Evolutionary conservation across 2,797 vertebrate genomes (phyloP), one percentile per base, ranked within the genome.

Genomic region (Macrochelys suwanniensis): DNA sequence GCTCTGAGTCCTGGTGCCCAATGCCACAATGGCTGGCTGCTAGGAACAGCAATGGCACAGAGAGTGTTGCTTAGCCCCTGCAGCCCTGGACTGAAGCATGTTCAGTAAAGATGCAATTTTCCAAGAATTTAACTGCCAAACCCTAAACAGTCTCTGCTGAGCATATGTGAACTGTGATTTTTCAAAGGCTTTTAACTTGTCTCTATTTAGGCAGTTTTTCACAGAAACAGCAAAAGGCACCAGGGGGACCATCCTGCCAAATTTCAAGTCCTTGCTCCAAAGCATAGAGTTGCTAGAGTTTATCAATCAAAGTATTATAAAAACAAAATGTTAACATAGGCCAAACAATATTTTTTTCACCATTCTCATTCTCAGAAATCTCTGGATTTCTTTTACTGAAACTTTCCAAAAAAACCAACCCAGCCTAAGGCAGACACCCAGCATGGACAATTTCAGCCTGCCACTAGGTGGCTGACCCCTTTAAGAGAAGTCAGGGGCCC

Each of bases 151-250:
- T 2, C 82, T 82, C 86, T 74, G 19, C 42, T 53, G 51, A 91
- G 9, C 42, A 26, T 4, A 4, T 0, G 0, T 37, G 28, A 90
- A 26, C 42, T 87, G 16, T 51, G 3, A 0, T 76, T 37, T 89
- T 45, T 56, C 1, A 1, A 53, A 28, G 33, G 42, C 15, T 87
- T 90, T 53, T 28, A 87, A 77, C 7, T 47, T 49, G 26, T 47
- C 26, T 49, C 28, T 47, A 28, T 37, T n/a, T 42, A 42, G 19
- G 68, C 0, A 6, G 42, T 7, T 89, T 47, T 77, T 77, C 45
- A 77, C 7, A 5, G 74, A 49, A 49, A 28, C 15, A 77, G 42
- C 74, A 77, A 77, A 47, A 77, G 45, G 45, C 45, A 47, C 45
- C 25, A 45, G 74, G 45, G 74, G 45, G 26, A 31, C 25, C 25